A percentile compares a stretch with the other conserved stretches of the same genome.
phyloP scores from a whole-genome alignment of 2,888 invertebrate genomes.

The Myopa tessellatipennis region DNA sequence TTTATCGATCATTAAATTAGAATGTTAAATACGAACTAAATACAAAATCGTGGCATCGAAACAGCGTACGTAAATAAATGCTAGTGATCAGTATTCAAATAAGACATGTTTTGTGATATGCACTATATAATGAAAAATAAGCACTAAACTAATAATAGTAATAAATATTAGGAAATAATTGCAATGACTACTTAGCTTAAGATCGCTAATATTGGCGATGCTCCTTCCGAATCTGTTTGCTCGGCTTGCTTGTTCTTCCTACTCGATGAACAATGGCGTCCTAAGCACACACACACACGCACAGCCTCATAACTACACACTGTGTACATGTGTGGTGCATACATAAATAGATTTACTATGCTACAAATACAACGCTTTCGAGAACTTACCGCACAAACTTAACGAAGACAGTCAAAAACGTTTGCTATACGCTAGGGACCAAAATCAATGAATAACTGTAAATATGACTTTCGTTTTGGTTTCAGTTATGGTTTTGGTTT shows the following conservation, averaged over 20 bases:
- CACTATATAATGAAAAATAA: no score
- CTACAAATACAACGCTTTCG: neutral
- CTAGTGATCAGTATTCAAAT: neutral
- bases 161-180: no score
- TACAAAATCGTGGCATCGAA: no score
- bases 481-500: no score
- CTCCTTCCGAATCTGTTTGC: no score
- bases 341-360: neutral
- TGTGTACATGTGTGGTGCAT: no score
- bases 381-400: conserved; percentile 23
- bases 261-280: neutral
- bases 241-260: conserved; percentile 34
- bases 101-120: neutral
- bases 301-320: neutral
- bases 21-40: neutral
- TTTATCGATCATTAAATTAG: neutral
- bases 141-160: no score
- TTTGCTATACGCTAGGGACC: conserved; percentile 1
- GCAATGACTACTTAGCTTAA: no score
- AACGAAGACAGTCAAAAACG: neutral
- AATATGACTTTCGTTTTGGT: neutral
- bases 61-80: neutral
- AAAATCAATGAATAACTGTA: neutral
- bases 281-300: neutral
- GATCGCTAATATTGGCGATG: no score